Conservation (phyloP, 2,888 invertebrate species). For the Keiferia lycopersicella region DNA sequence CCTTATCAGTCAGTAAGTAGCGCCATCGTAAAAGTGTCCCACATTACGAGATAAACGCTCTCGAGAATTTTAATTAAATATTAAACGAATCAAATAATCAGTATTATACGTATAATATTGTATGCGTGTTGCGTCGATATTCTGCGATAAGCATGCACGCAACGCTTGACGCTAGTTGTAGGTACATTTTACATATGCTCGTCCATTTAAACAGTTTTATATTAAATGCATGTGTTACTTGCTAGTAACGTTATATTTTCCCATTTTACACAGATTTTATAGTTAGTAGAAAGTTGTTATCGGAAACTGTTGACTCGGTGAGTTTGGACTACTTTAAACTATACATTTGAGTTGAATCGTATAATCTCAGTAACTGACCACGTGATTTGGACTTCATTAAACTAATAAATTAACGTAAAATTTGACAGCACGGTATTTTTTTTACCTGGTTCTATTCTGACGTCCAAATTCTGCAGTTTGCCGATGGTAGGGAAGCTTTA, state of each 20-base stretch:
- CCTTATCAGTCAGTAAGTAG: conserved; percentile 77
- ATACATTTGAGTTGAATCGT: conserved; percentile 19
- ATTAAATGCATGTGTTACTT: conserved; percentile 52
- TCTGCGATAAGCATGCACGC: conserved; percentile 66
- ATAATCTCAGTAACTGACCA: conserved; percentile 17
- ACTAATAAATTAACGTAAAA: conserved; percentile 18
- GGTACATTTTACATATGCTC: conserved; percentile 47
- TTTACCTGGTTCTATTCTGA: conserved; percentile 38
- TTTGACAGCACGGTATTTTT: conserved; percentile 23
- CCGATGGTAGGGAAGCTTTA: conserved; percentile 61
- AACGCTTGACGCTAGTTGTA: conserved; percentile 56
- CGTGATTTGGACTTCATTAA: conserved; percentile 17
- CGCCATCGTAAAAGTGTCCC: conserved; percentile 80
- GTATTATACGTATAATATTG: conserved; percentile 79
- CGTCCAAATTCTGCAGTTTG: conserved; percentile 61
- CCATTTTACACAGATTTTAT: conserved; percentile 32
- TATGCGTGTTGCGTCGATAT: conserved; percentile 71
- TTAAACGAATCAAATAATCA: conserved; percentile 81
- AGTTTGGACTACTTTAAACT: conserved; percentile 29
- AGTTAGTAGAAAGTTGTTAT: conserved; percentile 45
- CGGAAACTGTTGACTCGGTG: conserved; percentile 55
- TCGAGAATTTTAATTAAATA: conserved; percentile 81
- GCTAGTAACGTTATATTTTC: conserved; percentile 37
- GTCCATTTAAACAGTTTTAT: conserved; percentile 44
- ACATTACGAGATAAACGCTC: conserved; percentile 80